These are phyloP conservation scores for Stictocephala bisonia DNA, from an alignment of 2,888 invertebrate genomes.

Conservation along the genomic window DNA sequence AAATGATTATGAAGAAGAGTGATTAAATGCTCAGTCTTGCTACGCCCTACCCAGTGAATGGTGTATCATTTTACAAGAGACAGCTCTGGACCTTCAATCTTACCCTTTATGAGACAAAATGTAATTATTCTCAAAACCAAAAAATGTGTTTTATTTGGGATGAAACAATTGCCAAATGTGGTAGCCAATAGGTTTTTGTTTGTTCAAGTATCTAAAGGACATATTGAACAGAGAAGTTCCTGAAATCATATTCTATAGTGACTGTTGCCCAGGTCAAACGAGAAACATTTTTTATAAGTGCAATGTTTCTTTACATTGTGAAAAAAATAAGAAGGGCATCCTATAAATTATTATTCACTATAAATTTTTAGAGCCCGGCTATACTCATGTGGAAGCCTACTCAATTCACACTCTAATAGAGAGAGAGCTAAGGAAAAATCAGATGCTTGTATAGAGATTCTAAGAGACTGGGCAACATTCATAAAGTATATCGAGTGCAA, in stretches of 20 bases:
- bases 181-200: constrained; percentile 26
- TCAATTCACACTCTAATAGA: too few relatives aligned
- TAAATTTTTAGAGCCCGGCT: background rate
- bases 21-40: too few relatives aligned
- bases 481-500: too few relatives aligned
- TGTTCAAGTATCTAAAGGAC: too few relatives aligned
- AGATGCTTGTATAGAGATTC: background rate
- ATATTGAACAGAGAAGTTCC: background rate
- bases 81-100: constrained; percentile 40
- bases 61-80: too few relatives aligned
- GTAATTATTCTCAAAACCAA: constrained; percentile 20
- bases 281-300: constrained; percentile 23
- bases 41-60: too few relatives aligned
- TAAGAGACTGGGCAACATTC: background rate
- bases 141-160: too few relatives aligned
- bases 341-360: background rate
- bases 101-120: too few relatives aligned
- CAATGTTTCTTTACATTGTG: constrained; percentile 26
- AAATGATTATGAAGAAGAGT: too few relatives aligned
- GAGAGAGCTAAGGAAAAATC: too few relatives aligned
- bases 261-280: too few relatives aligned
- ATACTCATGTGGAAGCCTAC: too few relatives aligned
- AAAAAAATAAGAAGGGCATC: background rate
- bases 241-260: constrained; percentile 37
- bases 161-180: constrained; percentile 42